A percentile compares a stretch with the other conserved stretches of the same genome.
These are phyloP conservation scores for Dipus sagitta DNA, from an alignment of 2,797 vertebrate species.

Conservation along the genomic window DNA sequence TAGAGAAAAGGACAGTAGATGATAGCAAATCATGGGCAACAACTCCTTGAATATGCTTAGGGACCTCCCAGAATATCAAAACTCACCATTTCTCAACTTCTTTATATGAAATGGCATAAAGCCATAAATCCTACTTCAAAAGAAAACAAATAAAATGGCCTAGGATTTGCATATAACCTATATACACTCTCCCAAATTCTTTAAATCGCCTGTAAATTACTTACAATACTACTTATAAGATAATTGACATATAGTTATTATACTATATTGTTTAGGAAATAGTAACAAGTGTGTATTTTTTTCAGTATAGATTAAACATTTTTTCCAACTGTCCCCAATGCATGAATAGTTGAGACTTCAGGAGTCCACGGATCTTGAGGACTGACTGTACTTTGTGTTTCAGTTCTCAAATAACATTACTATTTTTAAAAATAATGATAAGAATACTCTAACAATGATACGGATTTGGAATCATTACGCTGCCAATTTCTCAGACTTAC, in stretches of 20 bases:
- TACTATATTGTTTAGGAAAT: no score
- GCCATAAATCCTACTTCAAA: no score
- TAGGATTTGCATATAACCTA: not conserved
- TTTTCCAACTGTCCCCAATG: not conserved
- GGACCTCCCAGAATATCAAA: not conserved
- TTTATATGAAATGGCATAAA: not conserved
- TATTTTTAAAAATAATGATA: not conserved
- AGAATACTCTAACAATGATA: not conserved
- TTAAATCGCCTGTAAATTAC: not conserved
- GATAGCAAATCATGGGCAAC: not conserved
- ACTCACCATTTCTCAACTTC: not conserved
- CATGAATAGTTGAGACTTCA: not conserved
- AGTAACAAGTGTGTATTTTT: not conserved
- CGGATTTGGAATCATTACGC: not conserved
- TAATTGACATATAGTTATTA: not conserved
- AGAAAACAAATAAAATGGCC: not conserved
- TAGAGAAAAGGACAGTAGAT: no score
- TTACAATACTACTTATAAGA: not conserved
- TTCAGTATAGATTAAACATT: not conserved
- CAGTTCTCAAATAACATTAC: not conserved
- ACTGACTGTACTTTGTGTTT: not conserved
- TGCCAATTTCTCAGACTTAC: not conserved
- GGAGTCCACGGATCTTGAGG: no score
- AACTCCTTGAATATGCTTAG: not conserved
- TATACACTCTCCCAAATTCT: not conserved